These are phyloP conservation scores for Loriculus beryllinus DNA, from an alignment of 2,797 vertebrate species.

Conservation along the genomic window DNA sequence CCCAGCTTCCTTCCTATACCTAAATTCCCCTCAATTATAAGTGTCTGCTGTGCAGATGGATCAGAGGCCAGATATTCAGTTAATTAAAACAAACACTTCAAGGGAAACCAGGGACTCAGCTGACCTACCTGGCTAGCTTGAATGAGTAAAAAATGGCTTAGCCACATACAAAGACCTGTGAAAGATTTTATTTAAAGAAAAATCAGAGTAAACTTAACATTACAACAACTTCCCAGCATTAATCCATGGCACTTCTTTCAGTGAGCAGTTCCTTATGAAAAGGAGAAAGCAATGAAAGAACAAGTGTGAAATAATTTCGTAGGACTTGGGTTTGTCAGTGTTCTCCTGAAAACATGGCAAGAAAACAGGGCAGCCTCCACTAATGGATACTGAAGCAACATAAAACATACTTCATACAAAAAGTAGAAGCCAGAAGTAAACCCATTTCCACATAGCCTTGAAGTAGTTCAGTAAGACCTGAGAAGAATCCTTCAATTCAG, in stretches of 20 bases:
- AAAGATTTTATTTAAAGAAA: not conserved
- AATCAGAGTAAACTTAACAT: not conserved
- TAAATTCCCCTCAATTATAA: not conserved
- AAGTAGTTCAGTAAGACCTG: not conserved
- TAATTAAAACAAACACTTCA: constrained; percentile 38
- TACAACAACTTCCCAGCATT: not conserved
- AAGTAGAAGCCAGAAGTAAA: not conserved
- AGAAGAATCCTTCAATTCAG: not conserved
- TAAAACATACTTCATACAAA: not conserved
- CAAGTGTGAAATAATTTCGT: not conserved
- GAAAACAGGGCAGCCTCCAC: not conserved
- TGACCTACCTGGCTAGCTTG: not conserved
- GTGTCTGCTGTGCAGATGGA: not conserved
- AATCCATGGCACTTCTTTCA: not conserved
- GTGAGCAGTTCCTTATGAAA: not conserved
- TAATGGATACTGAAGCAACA: not conserved
- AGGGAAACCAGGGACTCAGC: not conserved
- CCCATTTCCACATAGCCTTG: not conserved
- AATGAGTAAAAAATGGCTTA: not conserved
- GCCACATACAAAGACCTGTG: not conserved
- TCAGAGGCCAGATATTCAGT: not conserved
- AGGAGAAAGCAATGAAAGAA: not conserved
- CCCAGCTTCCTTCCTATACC: constrained; percentile 1
- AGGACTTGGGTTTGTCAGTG: not conserved
- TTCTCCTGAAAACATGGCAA: not conserved